Percentiles rank a stretch among this genome's conserved stretches.
These are phyloP conservation scores for Bombus consobrinus DNA, from an alignment of 1,140 invertebrate genomes.

Conservation along the genomic window DNA sequence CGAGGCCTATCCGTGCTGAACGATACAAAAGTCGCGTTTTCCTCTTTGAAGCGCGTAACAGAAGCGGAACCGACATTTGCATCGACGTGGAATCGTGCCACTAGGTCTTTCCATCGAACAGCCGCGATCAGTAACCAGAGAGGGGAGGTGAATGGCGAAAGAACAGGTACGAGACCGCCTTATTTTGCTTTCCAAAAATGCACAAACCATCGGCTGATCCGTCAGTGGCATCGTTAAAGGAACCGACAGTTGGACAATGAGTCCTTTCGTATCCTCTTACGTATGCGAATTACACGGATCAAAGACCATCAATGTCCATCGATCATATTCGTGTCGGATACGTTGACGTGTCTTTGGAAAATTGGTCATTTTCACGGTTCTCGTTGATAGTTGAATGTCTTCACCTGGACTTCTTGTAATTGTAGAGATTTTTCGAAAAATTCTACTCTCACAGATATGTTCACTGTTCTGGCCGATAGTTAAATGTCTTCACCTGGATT, in stretches of 20 bases:
- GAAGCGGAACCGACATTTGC: constrained; percentile 65
- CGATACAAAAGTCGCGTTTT: constrained; percentile 47
- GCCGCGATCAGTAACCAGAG: background rate
- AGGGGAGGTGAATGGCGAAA: background rate
- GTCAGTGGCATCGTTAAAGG: constrained; percentile 59
- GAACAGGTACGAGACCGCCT: constrained; percentile 44
- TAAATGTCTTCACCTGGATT: background rate
- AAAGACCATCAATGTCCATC: constrained; percentile 71
- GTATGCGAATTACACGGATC: constrained; percentile 75
- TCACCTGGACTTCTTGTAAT: background rate
- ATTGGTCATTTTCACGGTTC: background rate
- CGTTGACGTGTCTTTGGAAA: constrained; percentile 10
- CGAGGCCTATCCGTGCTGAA: background rate
- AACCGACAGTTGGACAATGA: constrained; percentile 71
- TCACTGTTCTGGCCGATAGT: background rate
- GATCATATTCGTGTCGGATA: constrained; percentile 58
- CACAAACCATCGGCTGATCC: constrained; percentile 58
- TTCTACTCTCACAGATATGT: background rate
- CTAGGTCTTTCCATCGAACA: constrained; percentile 7
- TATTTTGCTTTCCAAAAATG: constrained; percentile 56
- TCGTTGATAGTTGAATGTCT: too few relatives aligned
- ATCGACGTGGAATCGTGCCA: constrained; percentile 30
- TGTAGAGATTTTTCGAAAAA: background rate
- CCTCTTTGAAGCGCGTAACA: constrained; percentile 52
- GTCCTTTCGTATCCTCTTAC: constrained; percentile 67